Percentiles rank a stretch among this genome's conserved stretches.
Conservation (phyloP, 1,140 invertebrate species). For the Achroia grisella region DNA sequence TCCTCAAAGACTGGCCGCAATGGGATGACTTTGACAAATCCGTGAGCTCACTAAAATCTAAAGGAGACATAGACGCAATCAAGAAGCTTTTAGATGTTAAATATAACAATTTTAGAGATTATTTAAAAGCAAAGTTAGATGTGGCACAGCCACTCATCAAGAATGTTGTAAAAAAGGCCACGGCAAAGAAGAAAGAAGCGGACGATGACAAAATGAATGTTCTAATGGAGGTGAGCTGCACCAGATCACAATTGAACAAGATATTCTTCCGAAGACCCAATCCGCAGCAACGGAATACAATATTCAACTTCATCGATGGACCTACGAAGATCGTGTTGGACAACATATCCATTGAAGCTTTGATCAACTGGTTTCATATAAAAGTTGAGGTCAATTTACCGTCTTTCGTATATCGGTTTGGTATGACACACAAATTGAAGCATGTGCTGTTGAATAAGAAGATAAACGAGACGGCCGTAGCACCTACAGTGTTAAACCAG, state of each 20-base stretch:
- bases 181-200: slow-evolving; percentile 5
- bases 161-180: slow-evolving; percentile 4
- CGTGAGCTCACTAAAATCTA: slow-evolving; percentile 19
- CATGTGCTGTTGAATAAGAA: slow-evolving; percentile 36
- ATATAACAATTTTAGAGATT: slow-evolving; percentile 32
- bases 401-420: slow-evolving; percentile 14
- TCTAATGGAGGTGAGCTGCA: slow-evolving; percentile 33
- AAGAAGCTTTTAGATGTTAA: slow-evolving; percentile 26
- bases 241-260: slow-evolving; percentile 35
- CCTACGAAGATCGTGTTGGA: slow-evolving; percentile 16
- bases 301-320: slow-evolving; percentile 33
- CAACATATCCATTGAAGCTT: slow-evolving; percentile 19
- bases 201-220: slow-evolving; percentile 10
- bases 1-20: slow-evolving; percentile 52
- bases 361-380: slow-evolving; percentile 36
- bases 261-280: slow-evolving; percentile 32
- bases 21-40: slow-evolving; percentile 50
- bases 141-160: slow-evolving; percentile 10
- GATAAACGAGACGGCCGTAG: not conserved
- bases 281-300: slow-evolving; percentile 15
- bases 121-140: slow-evolving; percentile 28
- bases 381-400: slow-evolving; percentile 13
- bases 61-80: slow-evolving; percentile 15
- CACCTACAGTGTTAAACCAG: slow-evolving; percentile 9
- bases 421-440: slow-evolving; percentile 24